These are phyloP conservation scores for Cenopis cana DNA, from an alignment of 2,888 invertebrate species.

Conservation along the genomic window DNA sequence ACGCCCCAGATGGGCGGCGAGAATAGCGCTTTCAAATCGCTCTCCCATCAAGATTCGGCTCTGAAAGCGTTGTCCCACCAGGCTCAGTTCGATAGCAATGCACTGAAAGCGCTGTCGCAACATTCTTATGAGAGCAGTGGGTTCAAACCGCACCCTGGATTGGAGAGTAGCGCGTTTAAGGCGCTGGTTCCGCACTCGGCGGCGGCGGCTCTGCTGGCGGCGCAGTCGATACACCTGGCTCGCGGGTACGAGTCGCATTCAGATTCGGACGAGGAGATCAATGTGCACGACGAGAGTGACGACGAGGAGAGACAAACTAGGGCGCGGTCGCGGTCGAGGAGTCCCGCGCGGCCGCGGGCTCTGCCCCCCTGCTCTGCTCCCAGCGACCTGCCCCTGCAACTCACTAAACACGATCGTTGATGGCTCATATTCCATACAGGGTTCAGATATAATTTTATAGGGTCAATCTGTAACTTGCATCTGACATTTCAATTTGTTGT, in stretches of 20 bases:
- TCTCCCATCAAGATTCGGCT: constrained; percentile 87
- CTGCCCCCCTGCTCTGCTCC: constrained; percentile 49
- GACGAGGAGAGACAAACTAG: constrained; percentile 82
- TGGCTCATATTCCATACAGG: constrained; percentile 46
- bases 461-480: background rate
- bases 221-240: constrained; percentile 78
- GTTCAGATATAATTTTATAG: background rate
- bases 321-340: constrained; percentile 79
- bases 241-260: constrained; percentile 82
- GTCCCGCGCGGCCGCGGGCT: constrained; percentile 70
- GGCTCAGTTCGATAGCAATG: constrained; percentile 82
- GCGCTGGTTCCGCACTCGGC: constrained; percentile 89
- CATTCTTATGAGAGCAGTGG: constrained; percentile 72
- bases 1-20: constrained; percentile 93
- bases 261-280: constrained; percentile 92
- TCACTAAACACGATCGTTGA: constrained; percentile 90
- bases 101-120: constrained; percentile 82
- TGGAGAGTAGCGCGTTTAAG: constrained; percentile 93
- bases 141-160: constrained; percentile 82
- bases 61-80: constrained; percentile 86
- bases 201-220: constrained; percentile 85
- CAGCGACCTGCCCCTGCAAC: constrained; percentile 87
- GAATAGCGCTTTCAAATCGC: constrained; percentile 94
- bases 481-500: background rate
- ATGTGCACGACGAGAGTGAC: constrained; percentile 92